Percentiles rank a stretch among this genome's conserved stretches.
Conservation (phyloP, 1,140 invertebrate species). For the Adoxophyes honmai region DNA sequence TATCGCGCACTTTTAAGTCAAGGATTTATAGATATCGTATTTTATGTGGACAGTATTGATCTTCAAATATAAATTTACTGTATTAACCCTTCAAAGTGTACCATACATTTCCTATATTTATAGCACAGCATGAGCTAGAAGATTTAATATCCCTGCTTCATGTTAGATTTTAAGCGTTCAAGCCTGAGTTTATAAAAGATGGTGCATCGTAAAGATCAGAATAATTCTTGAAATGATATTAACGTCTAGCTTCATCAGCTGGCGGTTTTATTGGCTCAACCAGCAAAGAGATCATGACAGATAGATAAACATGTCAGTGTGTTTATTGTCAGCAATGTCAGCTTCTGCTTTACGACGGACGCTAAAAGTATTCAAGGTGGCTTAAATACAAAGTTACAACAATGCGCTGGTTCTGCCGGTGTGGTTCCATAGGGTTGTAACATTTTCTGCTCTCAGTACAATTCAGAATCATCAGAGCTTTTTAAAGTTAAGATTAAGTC, state of each 20-base stretch:
- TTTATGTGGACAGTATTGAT: not conserved
- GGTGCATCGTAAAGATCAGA: slow-evolving; percentile 28
- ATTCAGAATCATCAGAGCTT: too few relatives aligned
- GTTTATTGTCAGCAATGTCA: slow-evolving; percentile 28
- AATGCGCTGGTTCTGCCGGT: too few relatives aligned
- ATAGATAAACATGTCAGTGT: slow-evolving; percentile 37
- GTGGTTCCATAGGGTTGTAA: too few relatives aligned
- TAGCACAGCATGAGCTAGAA: not conserved
- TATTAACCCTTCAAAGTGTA: not conserved
- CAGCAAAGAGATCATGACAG: slow-evolving; percentile 19
- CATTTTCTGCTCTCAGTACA: too few relatives aligned
- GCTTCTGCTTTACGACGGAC: slow-evolving; percentile 31
- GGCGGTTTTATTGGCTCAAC: slow-evolving; percentile 27
- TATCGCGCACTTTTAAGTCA: too few relatives aligned
- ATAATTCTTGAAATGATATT: slow-evolving; percentile 34
- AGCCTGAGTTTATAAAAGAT: slow-evolving; percentile 13
- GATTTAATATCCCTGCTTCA: slow-evolving; percentile 4
- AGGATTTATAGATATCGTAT: too few relatives aligned
- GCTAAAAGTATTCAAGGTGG: not conserved
- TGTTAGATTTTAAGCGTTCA: not conserved
- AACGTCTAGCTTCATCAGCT: slow-evolving; percentile 36
- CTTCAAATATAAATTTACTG: not conserved
- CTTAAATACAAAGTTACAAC: not conserved
- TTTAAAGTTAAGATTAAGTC: too few relatives aligned
- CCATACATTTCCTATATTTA: not conserved